Evolutionary conservation across 2,797 vertebrate species (phyloP).

Genomic region (Prionace glauca): DNA sequence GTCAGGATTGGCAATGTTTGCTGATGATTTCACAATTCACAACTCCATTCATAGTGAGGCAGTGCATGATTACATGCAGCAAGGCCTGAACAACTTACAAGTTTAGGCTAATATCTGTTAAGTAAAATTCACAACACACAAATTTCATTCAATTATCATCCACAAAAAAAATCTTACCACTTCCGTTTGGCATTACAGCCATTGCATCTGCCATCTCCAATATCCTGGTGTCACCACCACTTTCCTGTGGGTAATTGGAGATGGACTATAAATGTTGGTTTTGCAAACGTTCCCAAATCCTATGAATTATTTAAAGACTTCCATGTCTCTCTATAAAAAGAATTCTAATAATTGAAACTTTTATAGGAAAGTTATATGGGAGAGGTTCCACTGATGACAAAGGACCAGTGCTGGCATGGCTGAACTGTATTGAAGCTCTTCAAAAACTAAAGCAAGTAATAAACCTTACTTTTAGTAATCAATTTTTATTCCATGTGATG

Average conservation of each 20-base stretch:
- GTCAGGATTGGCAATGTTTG: neutral
- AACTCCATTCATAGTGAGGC: neutral
- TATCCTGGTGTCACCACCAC: neutral
- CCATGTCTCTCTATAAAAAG: neutral
- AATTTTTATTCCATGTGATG: neutral
- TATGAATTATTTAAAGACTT: neutral
- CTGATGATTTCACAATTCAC: neutral
- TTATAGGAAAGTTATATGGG: constrained; percentile 82
- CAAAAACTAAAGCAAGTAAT: constrained; percentile 79
- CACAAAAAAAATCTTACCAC: neutral
- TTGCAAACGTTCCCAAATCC: neutral
- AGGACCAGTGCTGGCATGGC: constrained; percentile 90
- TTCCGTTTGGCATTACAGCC: neutral
- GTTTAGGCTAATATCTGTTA: neutral
- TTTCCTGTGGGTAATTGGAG: neutral
- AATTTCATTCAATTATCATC: neutral
- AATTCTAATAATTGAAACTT: neutral
- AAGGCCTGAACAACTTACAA: neutral
- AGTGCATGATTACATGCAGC: neutral
- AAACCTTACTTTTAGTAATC: neutral
- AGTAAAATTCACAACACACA: no score
- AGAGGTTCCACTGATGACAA: constrained; percentile 94
- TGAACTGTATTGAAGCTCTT: constrained; percentile 88
- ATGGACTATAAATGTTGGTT: neutral
- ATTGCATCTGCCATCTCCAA: neutral